phyloP scores from a whole-genome alignment of 1,140 invertebrate species.

The Neomicropteryx cornuta region DNA sequence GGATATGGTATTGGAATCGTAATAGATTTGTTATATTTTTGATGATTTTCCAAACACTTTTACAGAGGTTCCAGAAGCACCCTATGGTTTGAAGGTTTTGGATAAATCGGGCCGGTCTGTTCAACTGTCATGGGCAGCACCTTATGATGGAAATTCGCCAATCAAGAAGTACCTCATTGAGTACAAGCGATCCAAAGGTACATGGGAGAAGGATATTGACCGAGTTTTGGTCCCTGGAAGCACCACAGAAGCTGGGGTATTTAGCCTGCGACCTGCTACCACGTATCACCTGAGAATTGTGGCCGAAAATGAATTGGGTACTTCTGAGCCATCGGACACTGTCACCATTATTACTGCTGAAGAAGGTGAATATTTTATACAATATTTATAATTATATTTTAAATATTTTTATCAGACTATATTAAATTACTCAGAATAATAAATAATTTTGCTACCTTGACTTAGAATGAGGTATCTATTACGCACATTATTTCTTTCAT shows the following conservation, averaged over 20 bases:
- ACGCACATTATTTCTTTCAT: too few relatives aligned
- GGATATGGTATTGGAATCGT: slow-evolving; percentile 3
- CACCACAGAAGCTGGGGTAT: slow-evolving; percentile 77
- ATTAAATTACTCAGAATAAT: too few relatives aligned
- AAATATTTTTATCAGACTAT: too few relatives aligned
- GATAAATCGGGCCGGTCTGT: slow-evolving; percentile 85
- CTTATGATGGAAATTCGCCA: slow-evolving; percentile 92
- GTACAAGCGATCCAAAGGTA: slow-evolving; percentile 83
- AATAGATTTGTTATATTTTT: neutral
- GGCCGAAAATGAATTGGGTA: slow-evolving; percentile 90
- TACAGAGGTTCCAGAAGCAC: slow-evolving; percentile 85
- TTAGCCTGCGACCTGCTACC: slow-evolving; percentile 80
- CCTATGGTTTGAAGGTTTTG: slow-evolving; percentile 79
- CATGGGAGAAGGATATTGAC: slow-evolving; percentile 73
- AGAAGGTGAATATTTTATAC: slow-evolving; percentile 49
- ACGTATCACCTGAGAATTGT: slow-evolving; percentile 88
- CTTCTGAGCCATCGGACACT: slow-evolving; percentile 81
- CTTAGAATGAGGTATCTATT: too few relatives aligned
- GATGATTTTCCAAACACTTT: slow-evolving; percentile 9
- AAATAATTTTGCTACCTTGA: too few relatives aligned
- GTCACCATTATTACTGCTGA: slow-evolving; percentile 91
- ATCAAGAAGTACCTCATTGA: slow-evolving; percentile 87
- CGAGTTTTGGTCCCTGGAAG: slow-evolving; percentile 75
- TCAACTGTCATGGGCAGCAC: slow-evolving; percentile 83
- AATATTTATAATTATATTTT: too few relatives aligned